Evolutionary conservation across 2,888 invertebrate genomes (phyloP), one percentile per base, ranked within the genome.

Genomic region (Heliconius ismenius): DNA sequence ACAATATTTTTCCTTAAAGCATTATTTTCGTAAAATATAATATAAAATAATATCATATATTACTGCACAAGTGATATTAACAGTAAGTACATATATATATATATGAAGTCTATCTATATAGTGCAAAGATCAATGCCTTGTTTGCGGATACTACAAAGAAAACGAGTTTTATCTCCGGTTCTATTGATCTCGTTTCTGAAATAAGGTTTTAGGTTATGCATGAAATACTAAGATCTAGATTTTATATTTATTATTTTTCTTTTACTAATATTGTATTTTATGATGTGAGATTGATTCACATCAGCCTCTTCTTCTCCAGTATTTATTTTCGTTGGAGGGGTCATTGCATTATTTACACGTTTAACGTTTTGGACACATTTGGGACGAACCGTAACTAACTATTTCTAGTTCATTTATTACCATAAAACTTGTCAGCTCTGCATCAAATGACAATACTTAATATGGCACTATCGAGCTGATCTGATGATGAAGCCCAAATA

Each of bases 91-190:
- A 58, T 21, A 18, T 4, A 21, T 54, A 58, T 3, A 6, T 63
- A 68, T 49, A 26, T 54, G 3, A 69, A 49, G 28, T 49, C 39
- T 67, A 67, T 24, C 15, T 69, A 43, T 49, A 69, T 49, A 69
- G 49, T 49, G 26, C 26, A 21, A 69, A 69, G 49, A 28, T 21
- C 49, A 49, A 49, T 69, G 68, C 28, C 28, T 69, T 72, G 72
- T 32, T 39, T 58, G 72, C 72, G 72, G 60, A 72, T 72, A 72
- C 39, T 72, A 72, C 72, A 72, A 72, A 72, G 72, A 39, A 60
- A 72, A 58, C 72, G 36, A 72, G 72, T 72, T 72, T 72, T 72
- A 72, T 72, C 26, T 72, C 72, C 72, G 72, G 69, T 70, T 54
- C 32, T 54, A 70, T 54, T 70, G 54, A 70, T 54, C 69, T 70